Percentiles rank a stretch among this genome's conserved stretches.
Conservation (phyloP, 2,797 vertebrate species). For the Amphiprion clarkii region DNA sequence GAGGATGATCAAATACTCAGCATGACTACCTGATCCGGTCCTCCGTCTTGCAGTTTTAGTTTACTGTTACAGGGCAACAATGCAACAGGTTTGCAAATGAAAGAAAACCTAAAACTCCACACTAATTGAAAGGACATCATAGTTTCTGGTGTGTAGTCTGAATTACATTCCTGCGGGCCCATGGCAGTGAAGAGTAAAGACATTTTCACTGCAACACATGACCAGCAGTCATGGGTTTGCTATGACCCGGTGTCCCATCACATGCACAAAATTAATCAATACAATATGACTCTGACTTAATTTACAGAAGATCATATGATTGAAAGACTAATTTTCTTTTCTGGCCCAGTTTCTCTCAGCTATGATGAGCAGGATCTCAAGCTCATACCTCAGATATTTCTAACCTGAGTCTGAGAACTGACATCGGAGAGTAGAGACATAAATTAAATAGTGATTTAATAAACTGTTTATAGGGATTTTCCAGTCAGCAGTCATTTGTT, state of each 20-base stretch:
- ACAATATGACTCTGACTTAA: conserved; percentile 20
- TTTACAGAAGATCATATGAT: conserved; percentile 24
- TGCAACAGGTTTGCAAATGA: neutral
- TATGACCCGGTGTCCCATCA: conserved; percentile 57
- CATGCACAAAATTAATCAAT: conserved; percentile 64
- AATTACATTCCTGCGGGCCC: neutral
- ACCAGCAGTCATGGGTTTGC: conserved; percentile 74
- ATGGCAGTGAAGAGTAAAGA: neutral
- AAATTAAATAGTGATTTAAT: neutral
- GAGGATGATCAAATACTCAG: conserved; percentile 19
- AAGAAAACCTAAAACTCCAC: neutral
- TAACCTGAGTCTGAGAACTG: neutral
- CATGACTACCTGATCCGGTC: neutral
- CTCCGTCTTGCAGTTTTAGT: conserved; percentile 8
- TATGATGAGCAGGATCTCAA: neutral
- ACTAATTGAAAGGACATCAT: neutral
- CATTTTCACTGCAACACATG: conserved; percentile 65
- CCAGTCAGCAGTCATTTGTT: too few species aligned
- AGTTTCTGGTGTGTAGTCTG: neutral
- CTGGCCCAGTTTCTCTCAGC: neutral
- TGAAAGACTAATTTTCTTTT: neutral
- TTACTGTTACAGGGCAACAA: conserved; percentile 8
- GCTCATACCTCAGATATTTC: neutral
- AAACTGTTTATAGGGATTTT: too few species aligned
- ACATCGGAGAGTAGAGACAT: neutral